These are phyloP conservation scores for Astyanax mexicanus DNA, from an alignment of 2,797 vertebrate species.

Conservation along the genomic window DNA sequence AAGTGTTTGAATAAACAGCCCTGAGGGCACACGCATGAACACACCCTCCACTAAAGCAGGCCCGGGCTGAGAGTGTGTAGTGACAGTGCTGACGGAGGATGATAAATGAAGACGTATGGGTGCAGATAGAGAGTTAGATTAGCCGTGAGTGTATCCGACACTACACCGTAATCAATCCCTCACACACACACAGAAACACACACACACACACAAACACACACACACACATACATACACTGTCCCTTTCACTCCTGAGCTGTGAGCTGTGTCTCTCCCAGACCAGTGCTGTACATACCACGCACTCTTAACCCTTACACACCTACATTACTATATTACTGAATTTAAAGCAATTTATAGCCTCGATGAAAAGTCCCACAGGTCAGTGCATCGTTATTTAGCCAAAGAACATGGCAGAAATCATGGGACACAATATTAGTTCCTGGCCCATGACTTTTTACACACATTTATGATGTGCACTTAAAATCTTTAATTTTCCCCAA, in stretches of 20 bases:
- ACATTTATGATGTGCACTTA: too few species aligned
- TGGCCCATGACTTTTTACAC: too few species aligned
- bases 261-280: slow-evolving; percentile 57
- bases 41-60: slow-evolving; percentile 39
- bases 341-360: too few species aligned
- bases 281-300: too few species aligned
- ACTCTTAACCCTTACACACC: too few species aligned
- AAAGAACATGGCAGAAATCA: too few species aligned
- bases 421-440: too few species aligned
- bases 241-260: slow-evolving; percentile 18
- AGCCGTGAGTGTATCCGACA: slow-evolving; percentile 73
- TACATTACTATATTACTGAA: too few species aligned
- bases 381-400: too few species aligned
- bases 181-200: slow-evolving; percentile 48
- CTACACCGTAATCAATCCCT: slow-evolving; percentile 78
- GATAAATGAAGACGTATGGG: slow-evolving; percentile 81
- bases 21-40: slow-evolving; percentile 58
- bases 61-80: slow-evolving; percentile 37
- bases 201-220: slow-evolving; percentile 10
- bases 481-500: too few species aligned
- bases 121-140: slow-evolving; percentile 78
- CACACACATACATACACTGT: slow-evolving; percentile 33
- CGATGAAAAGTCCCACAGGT: too few species aligned
- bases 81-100: slow-evolving; percentile 70
- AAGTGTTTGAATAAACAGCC: slow-evolving; percentile 60